Evolutionary conservation across 2,888 invertebrate genomes (phyloP).

Genomic region (Oscheius sp.): DNA sequence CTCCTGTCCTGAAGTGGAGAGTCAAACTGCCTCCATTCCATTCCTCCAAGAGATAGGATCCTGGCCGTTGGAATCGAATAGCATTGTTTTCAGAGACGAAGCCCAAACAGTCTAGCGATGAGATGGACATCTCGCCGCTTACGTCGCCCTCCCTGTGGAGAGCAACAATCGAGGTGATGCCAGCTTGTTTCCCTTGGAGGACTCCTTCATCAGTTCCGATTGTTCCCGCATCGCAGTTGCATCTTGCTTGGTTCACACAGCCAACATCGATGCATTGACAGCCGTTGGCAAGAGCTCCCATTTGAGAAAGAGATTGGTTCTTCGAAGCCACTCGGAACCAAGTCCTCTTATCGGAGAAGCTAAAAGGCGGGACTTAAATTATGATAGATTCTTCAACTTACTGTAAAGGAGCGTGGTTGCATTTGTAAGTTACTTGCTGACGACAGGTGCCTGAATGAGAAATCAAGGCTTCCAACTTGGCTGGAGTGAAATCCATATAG

Average conservation of each 20-base stretch:
- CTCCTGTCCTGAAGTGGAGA: constrained; percentile 22
- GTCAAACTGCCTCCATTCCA: constrained; percentile 20
- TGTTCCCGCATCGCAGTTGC: constrained; percentile 55
- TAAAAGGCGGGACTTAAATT: constrained; percentile 24
- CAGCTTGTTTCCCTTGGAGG: constrained; percentile 47
- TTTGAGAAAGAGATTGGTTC: constrained; percentile 38
- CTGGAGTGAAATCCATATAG: constrained; percentile 50
- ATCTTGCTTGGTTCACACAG: constrained; percentile 45
- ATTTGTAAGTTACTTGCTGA: constrained; percentile 51
- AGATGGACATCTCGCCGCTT: constrained; percentile 49
- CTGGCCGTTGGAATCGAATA: constrained; percentile 3
- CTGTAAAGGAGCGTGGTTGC: constrained; percentile 54
- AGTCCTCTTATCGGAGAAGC: constrained; percentile 48
- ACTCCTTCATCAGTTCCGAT: constrained; percentile 49
- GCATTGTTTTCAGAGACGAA: constrained; percentile 37
- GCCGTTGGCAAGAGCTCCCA: constrained; percentile 37
- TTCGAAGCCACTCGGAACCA: constrained; percentile 50
- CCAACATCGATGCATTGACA: constrained; percentile 48
- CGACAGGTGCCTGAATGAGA: constrained; percentile 43
- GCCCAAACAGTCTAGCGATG: constrained; percentile 55
- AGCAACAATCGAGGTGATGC: constrained; percentile 44
- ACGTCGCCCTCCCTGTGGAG: constrained; percentile 45
- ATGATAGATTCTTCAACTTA: constrained; percentile 17
- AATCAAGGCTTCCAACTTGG: constrained; percentile 46
- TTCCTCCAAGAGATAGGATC: background rate